Base-by-base conservation (phyloP, 1,140 invertebrate genomes). In the Battus philenor region DNA sequence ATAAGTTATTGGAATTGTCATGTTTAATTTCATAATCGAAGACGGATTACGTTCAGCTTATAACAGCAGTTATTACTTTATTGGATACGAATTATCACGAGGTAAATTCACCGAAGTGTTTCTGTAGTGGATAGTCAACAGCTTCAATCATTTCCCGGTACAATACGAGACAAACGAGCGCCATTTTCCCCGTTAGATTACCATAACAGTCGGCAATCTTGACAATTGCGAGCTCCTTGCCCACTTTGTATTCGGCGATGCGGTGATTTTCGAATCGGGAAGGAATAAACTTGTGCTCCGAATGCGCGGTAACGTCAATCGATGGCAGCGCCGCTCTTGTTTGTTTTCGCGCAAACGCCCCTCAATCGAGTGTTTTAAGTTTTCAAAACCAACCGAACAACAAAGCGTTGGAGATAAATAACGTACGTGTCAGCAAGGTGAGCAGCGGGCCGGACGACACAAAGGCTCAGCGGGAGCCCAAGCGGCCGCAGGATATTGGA, bases 371-470 rank as follows among this genome's bases (percentile, higher is more conserved):
- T 52, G 47, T 64, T 68, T 68, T 55, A 31, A 55, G 12, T 55
- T 49, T 47, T 63, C 39, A 59, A 64, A 69, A 55, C 58, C 58
- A 56, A 64, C 54, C 58, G 57, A 53, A 57, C 48, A 64, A 76
- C 73, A 79, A 77, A 69, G 65, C 53, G 52, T 77, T 54, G 66
- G 67, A 74, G 58, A 79, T 72, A 74, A 82, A 77, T 82, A 48
- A 70, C 72, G 65, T 60, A 53, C 54, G 62, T 68, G 68, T 72
- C 71, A 68, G 65, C 67, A 64, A 56, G 47, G 44, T 41, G 52
- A 44, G 50, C 44, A 39, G 29, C 47, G 53, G 62, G 49, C 55
- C 50, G 52, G 59, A 54, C 13, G 39, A 44, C 54, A 74, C 72
- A 78, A 76, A 69, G 72, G 50, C 39, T 20, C 77, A 59, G 67